Evolutionary conservation across 2,113 vertebrate species (phyloP).

Genomic region (Apus apus): DNA sequence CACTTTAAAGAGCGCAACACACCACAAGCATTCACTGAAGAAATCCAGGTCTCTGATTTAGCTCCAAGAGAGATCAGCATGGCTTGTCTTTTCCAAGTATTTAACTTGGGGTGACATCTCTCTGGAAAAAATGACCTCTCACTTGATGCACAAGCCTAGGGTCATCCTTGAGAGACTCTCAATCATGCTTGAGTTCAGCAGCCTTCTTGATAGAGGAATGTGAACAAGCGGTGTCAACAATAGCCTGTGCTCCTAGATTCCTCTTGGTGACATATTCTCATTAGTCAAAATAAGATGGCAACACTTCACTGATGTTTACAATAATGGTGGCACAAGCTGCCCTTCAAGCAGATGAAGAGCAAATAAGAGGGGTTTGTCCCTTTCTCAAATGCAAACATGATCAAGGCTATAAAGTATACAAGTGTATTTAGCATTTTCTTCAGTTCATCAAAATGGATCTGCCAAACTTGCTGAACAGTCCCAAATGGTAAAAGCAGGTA

Average conservation of each 20-base stretch:
- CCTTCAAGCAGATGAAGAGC: background rate
- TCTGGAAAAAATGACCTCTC: slow-evolving; percentile 38
- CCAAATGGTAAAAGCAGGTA: background rate
- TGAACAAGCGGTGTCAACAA: background rate
- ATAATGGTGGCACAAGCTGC: slow-evolving; percentile 4
- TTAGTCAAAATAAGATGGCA: background rate
- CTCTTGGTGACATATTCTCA: slow-evolving; percentile 10
- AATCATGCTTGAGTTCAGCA: slow-evolving; percentile 9
- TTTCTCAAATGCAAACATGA: background rate
- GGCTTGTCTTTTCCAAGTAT: slow-evolving; percentile 3
- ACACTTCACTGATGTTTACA: background rate
- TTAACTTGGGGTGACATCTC: slow-evolving; percentile 20
- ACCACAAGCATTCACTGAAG: background rate
- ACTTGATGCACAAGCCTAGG: background rate
- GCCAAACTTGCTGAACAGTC: background rate
- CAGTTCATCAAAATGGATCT: background rate
- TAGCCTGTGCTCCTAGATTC: background rate
- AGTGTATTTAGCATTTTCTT: background rate
- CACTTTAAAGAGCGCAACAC: background rate
- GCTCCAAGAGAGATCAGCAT: background rate
- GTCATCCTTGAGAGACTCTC: slow-evolving; percentile 21
- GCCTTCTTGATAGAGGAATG: slow-evolving; percentile 11
- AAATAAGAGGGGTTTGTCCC: background rate
- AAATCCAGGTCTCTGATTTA: background rate
- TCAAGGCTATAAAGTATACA: background rate